Percentiles rank a stretch among this genome's conserved stretches.
phyloP scores from a whole-genome alignment of 2,888 invertebrate species.

The Heliconius hortense region DNA sequence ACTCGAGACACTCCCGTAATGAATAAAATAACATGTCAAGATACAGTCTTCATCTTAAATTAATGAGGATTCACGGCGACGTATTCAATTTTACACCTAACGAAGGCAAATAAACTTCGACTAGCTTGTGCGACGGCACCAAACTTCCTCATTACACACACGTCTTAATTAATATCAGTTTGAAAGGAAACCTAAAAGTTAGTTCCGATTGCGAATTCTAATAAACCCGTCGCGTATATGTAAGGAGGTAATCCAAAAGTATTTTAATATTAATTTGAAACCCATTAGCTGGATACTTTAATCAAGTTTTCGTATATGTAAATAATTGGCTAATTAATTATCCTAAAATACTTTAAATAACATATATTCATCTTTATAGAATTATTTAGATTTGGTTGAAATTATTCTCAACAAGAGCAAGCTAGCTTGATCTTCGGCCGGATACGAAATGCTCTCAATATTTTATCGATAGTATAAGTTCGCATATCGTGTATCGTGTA shows the following conservation, averaged over 20 bases:
- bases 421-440: neutral
- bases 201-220: constrained; percentile 63
- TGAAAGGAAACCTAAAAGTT: constrained; percentile 77
- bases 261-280: constrained; percentile 56
- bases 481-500: constrained; percentile 48
- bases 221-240: constrained; percentile 55
- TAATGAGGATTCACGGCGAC: constrained; percentile 75
- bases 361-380: neutral
- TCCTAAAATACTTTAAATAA: neutral
- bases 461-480: constrained; percentile 38
- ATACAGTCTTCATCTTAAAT: constrained; percentile 78
- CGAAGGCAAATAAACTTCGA: constrained; percentile 74
- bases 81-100: constrained; percentile 78
- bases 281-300: constrained; percentile 60
- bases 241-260: constrained; percentile 53
- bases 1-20: constrained; percentile 69
- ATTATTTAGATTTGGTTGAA: neutral
- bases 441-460: constrained; percentile 25
- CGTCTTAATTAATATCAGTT: constrained; percentile 69
- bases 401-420: neutral
- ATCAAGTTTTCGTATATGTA: constrained; percentile 50
- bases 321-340: neutral
- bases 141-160: constrained; percentile 61
- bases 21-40: constrained; percentile 81
- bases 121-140: constrained; percentile 43